These are phyloP conservation scores for Phaenicophaeus curvirostris DNA, from an alignment of 2,797 vertebrate species.

Conservation along the genomic window DNA sequence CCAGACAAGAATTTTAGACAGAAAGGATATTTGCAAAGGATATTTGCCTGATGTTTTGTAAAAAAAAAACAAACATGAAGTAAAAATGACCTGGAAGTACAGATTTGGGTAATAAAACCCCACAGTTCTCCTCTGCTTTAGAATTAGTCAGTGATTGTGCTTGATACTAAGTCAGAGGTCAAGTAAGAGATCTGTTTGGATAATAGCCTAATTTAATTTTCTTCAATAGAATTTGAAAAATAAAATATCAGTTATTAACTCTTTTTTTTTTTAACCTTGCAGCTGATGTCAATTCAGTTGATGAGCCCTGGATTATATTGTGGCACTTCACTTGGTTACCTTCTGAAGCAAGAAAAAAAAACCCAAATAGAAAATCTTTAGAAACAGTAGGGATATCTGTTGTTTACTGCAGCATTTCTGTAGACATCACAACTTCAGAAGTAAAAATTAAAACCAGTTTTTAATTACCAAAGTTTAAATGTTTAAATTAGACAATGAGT, in stretches of 20 bases:
- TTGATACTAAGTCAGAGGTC: background rate
- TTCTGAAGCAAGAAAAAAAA: background rate
- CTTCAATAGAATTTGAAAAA: slow-evolving; percentile 2
- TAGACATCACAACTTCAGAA: background rate
- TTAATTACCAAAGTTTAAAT: background rate
- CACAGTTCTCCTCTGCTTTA: background rate
- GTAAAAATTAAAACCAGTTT: background rate
- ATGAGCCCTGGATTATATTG: slow-evolving; percentile 12
- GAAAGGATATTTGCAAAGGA: background rate
- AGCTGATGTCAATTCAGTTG: background rate
- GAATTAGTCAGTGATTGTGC: background rate
- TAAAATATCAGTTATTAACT: background rate
- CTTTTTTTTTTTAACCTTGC: background rate
- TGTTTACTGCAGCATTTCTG: background rate
- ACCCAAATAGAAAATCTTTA: background rate
- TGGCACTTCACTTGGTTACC: background rate
- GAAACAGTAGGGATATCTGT: background rate
- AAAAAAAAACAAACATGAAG: background rate
- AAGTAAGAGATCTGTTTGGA: slow-evolving; percentile 1
- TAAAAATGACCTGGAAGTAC: background rate
- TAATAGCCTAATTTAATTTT: background rate
- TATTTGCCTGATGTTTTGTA: background rate
- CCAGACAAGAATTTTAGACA: background rate
- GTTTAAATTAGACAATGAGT: background rate
- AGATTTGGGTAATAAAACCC: background rate